Conservation (phyloP, 2,113 vertebrate species). For the Ciconia stormi region DNA sequence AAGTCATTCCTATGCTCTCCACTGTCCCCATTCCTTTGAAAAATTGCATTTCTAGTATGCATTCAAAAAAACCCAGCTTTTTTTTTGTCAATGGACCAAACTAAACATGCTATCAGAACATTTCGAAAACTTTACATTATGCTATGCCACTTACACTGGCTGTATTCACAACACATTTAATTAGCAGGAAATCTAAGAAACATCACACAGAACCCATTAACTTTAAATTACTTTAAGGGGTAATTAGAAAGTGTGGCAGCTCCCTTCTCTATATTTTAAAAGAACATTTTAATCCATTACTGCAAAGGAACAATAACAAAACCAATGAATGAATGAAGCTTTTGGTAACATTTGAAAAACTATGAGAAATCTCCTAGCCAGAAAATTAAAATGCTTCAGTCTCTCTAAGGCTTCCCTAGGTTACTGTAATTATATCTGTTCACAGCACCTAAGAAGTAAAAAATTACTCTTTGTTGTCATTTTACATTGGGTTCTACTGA, state of each 20-base stretch:
- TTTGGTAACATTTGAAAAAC: neutral
- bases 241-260: constrained; percentile 27
- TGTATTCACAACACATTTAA: neutral
- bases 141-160: neutral
- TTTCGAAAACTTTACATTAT: neutral
- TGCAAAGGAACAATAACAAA: neutral
- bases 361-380: neutral
- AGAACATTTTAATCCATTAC: neutral
- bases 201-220: neutral
- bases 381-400: neutral
- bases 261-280: constrained; percentile 18
- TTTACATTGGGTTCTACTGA: neutral
- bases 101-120: neutral
- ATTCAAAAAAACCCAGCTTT: neutral
- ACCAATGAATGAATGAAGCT: neutral
- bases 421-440: neutral
- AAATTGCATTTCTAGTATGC: neutral
- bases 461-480: neutral
- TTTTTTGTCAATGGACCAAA: neutral
- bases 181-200: constrained; percentile 1
- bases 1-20: neutral
- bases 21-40: neutral
- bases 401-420: neutral
- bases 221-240: constrained; percentile 21
- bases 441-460: neutral